These are phyloP conservation scores for Phortica magna DNA, from an alignment of 2,888 invertebrate species.

Conservation along the genomic window DNA sequence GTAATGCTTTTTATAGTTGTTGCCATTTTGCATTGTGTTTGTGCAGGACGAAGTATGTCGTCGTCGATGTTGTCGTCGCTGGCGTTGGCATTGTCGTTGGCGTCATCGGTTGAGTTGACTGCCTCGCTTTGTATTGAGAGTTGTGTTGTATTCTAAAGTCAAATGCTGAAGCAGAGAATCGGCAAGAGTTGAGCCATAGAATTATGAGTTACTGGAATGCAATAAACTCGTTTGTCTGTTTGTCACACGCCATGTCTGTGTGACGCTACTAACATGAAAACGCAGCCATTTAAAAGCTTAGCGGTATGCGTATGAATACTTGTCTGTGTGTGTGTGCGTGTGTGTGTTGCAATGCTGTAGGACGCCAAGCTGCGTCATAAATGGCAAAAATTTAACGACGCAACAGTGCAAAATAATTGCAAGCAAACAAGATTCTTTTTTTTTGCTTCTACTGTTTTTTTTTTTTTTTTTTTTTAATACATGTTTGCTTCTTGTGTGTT, in stretches of 20 bases:
- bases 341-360: constrained; percentile 55
- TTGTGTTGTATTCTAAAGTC: not conserved
- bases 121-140: not conserved
- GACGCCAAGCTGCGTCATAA: constrained; percentile 36
- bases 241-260: not conserved
- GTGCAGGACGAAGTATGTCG: too few species aligned
- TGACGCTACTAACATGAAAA: constrained; percentile 45
- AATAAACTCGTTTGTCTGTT: constrained; percentile 50
- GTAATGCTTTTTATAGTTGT: too few species aligned
- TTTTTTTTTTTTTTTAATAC: constrained; percentile 26
- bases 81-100: not conserved
- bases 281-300: constrained; percentile 56
- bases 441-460: constrained; percentile 43
- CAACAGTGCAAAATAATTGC: constrained; percentile 63
- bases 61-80: not conserved
- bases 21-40: too few species aligned
- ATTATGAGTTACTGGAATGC: constrained; percentile 63
- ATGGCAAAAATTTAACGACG: constrained; percentile 55
- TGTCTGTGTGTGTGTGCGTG: not conserved
- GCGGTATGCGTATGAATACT: not conserved
- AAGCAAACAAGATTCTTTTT: constrained; percentile 59
- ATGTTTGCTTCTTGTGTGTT: not conserved
- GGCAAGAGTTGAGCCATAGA: constrained; percentile 31
- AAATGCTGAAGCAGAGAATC: not conserved
- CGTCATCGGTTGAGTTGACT: not conserved